Evolutionary conservation across 1,140 invertebrate species (phyloP).

Genomic region (Rhagoletis pomonella): DNA sequence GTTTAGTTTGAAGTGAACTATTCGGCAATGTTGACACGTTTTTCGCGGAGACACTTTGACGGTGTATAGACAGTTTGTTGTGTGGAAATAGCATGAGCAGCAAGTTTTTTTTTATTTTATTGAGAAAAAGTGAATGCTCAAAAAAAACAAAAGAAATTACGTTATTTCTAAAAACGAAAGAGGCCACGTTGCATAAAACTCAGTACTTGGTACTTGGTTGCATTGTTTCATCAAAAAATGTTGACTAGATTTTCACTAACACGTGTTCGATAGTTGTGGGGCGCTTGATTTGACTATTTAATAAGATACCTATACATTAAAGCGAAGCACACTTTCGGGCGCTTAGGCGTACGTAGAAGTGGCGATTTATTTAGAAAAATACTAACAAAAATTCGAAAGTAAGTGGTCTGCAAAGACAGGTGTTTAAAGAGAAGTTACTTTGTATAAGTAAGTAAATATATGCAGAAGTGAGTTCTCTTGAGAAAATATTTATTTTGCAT

Average conservation of each 20-base stretch:
- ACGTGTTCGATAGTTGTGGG: constrained; percentile 10
- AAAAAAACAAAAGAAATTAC: background rate
- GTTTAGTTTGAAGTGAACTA: constrained; percentile 73
- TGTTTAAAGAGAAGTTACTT: no score
- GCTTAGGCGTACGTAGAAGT: background rate
- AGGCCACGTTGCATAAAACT: no score
- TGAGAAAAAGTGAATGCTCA: background rate
- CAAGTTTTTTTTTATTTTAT: background rate
- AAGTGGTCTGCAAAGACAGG: background rate
- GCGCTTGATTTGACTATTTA: no score
- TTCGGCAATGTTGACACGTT: constrained; percentile 70
- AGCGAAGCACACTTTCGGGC: background rate
- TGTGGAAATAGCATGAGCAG: constrained; percentile 33
- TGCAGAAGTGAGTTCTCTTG: no score
- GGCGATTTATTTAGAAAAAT: background rate
- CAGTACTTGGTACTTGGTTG: background rate
- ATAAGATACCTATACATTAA: no score
- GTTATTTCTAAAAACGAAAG: background rate
- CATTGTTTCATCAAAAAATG: background rate
- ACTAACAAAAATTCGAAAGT: background rate
- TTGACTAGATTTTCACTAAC: background rate
- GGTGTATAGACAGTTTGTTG: constrained; percentile 42
- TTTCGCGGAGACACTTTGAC: constrained; percentile 63
- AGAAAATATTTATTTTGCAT: no score
- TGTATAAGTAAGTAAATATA: no score